A percentile compares a stretch with the other conserved stretches of the same genome.
phyloP scores from a whole-genome alignment of 2,888 invertebrate species.

The Argynnis bischoffii region DNA sequence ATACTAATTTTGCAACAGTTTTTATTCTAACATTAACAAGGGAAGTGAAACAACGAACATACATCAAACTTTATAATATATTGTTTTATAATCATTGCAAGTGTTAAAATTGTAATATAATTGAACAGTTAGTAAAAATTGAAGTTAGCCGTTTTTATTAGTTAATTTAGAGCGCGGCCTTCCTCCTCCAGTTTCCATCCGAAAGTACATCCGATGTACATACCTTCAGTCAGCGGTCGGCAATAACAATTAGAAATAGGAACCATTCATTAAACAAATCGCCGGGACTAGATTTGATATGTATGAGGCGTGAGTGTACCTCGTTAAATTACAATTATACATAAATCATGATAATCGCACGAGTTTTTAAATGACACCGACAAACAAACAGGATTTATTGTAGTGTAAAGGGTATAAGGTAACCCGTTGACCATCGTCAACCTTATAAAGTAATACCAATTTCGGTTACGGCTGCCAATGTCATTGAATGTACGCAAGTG shows the following conservation, averaged over 20 bases:
- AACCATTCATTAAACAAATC: constrained; percentile 26
- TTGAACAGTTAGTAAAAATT: constrained; percentile 1
- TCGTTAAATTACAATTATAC: constrained; percentile 1
- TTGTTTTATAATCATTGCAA: neutral
- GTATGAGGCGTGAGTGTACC: neutral
- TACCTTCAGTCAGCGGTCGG: constrained; percentile 7
- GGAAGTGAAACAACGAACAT: neutral
- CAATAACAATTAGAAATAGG: constrained; percentile 12
- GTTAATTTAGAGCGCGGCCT: constrained; percentile 23
- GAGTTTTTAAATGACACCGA: neutral
- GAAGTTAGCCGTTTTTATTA: constrained; percentile 28
- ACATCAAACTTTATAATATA: neutral
- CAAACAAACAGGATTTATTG: neutral
- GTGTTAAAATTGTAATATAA: neutral
- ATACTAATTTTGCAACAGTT: too few relatives aligned
- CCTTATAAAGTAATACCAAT: too few relatives aligned
- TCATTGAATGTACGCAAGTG: too few relatives aligned
- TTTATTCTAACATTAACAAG: neutral
- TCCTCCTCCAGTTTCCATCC: constrained; percentile 40
- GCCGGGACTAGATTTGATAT: constrained; percentile 1
- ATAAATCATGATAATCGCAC: neutral
- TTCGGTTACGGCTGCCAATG: too few relatives aligned
- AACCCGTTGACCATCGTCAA: too few relatives aligned
- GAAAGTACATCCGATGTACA: constrained; percentile 36
- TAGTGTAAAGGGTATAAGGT: too few relatives aligned